Base-by-base conservation (phyloP, 2,113 vertebrate species). In the Rattus rattus region DNA sequence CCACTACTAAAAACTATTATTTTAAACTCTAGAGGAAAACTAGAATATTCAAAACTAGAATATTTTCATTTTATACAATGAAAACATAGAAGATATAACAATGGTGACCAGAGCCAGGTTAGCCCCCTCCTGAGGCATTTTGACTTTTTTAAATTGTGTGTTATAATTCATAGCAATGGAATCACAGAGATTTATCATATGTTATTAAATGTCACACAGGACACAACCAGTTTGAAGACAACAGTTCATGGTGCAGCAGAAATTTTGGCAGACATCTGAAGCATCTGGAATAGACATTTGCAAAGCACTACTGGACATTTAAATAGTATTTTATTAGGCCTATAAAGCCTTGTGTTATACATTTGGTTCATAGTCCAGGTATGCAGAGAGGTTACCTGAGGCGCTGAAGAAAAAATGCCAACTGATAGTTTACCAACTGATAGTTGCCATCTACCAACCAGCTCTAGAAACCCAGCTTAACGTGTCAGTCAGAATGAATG, bases 261-360 rank as follows among this genome's bases (percentile, higher is more conserved):
- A 76, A 72, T 91, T 88, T 49, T 76, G 84, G 65, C 28, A 69
- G 30, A 92, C 16, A 73, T n/a, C 39, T 39, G 28, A 79, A 79
- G 28, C 3, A n/a, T 52, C 65, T 95, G 36, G 47, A 8, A 67
- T 49, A 85, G 16, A 75, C 52, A 54, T 88, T 47, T 81, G 14
- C 30, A 97, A 76, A 87, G 11, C n/a, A 20, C 20, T 75, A 30
- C 1, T 54, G 88, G 81, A 84, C 43, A 88, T 16, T 94, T 59
- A 91, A 88, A 36, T 12, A 7, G 17, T 59, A 94, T 95, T 95
- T 63, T 95, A 47, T 43, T 92, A 47, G 36, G 43, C 49, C 75
- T 77, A n/a, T 85, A 92, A 91, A 94, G 47, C 16, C 81, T 30
- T 30, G 22, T 33, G 20, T 26, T 94, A 77, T 12, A 88, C 20